phyloP scores from a whole-genome alignment of 2,113 vertebrate genomes.

The Pelobates fuscus region DNA sequence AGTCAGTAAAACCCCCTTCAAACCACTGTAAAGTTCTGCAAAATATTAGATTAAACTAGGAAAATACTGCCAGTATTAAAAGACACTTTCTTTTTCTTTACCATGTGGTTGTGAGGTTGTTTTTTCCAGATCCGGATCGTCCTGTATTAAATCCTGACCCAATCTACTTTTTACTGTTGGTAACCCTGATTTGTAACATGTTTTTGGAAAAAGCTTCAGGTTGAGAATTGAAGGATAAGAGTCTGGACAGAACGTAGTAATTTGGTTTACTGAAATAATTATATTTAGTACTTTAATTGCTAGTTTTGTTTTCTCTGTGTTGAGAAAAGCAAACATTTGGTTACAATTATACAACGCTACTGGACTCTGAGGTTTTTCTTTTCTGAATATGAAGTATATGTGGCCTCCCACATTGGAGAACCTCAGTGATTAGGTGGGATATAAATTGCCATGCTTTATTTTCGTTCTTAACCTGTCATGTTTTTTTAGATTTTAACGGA shows the following conservation, averaged over 20 bases:
- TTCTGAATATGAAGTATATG: constrained; percentile 53
- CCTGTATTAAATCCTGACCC: neutral
- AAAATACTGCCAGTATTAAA: neutral
- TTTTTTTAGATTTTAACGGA: constrained; percentile 38
- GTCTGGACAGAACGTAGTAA: constrained; percentile 57
- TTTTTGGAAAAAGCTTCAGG: constrained; percentile 3
- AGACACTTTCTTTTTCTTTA: neutral
- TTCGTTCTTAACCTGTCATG: constrained; percentile 40
- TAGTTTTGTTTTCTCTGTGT: constrained; percentile 61
- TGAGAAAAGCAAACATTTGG: constrained; percentile 64
- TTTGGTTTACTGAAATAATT: constrained; percentile 68
- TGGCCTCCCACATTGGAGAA: constrained; percentile 51
- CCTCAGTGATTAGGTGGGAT: constrained; percentile 52
- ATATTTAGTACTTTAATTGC: constrained; percentile 66
- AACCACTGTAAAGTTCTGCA: neutral
- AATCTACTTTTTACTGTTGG: neutral
- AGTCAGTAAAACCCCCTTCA: neutral
- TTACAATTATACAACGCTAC: constrained; percentile 53
- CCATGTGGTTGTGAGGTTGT: neutral
- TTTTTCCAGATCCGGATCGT: neutral
- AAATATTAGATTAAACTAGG: too few species aligned
- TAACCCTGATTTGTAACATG: constrained; percentile 8
- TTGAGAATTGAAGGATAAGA: neutral
- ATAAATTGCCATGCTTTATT: constrained; percentile 47
- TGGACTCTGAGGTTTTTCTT: constrained; percentile 49